A percentile compares a stretch with the other conserved stretches of the same genome.
Evolutionary conservation across 2,113 vertebrate genomes (phyloP).

Genomic region (Eleginops maclovinus): DNA sequence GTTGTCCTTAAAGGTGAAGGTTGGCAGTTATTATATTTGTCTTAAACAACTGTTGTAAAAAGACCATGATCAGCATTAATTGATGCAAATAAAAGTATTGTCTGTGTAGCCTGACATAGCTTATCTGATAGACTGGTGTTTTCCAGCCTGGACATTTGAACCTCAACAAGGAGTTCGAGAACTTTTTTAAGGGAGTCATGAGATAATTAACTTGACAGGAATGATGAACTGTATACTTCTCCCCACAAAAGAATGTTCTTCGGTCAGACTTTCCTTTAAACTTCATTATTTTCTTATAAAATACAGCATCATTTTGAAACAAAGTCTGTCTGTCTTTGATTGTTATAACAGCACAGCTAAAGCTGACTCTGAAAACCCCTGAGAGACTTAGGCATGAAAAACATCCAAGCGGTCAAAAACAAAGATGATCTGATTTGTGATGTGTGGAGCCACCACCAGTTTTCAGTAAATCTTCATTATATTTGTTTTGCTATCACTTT

Average conservation of each 20-base stretch:
- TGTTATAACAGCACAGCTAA: neutral
- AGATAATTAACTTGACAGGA: too few species aligned
- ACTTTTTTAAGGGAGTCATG: too few species aligned
- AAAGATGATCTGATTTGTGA: neutral
- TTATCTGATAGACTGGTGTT: neutral
- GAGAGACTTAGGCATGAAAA: too few species aligned
- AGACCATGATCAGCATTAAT: neutral
- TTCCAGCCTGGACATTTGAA: neutral
- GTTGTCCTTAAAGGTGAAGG: neutral
- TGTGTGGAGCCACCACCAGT: neutral
- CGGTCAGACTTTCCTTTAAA: neutral
- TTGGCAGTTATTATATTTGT: neutral
- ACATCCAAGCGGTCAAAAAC: neutral
- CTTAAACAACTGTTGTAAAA: neutral
- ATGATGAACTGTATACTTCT: too few species aligned
- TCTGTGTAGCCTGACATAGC: neutral
- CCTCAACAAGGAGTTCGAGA: too few species aligned
- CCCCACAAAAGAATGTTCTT: too few species aligned
- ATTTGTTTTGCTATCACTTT: neutral
- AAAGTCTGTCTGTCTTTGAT: neutral
- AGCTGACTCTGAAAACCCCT: too few species aligned
- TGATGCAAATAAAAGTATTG: neutral
- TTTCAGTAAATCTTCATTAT: too few species aligned
- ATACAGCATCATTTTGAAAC: neutral
- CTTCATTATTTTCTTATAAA: neutral